Evolutionary conservation across 2,888 invertebrate species (phyloP).

Genomic region (Vandiemenella viatica): DNA sequence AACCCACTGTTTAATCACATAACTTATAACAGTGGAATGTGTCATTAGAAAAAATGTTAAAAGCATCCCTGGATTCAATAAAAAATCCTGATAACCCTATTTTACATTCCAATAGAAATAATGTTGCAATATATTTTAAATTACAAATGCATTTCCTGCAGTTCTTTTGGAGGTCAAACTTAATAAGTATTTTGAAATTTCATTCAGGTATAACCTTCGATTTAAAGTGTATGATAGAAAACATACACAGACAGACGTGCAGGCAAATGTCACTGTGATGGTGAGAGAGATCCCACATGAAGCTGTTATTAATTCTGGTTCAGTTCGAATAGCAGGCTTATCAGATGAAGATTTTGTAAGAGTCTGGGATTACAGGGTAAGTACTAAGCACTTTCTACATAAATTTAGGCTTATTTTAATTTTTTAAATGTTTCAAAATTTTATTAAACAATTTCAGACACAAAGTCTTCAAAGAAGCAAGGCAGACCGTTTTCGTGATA

Average conservation of each 20-base stretch:
- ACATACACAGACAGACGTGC: conserved; percentile 87
- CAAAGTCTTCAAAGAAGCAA: conserved; percentile 74
- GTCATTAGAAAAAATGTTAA: too few relatives aligned
- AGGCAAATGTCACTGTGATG: conserved; percentile 89
- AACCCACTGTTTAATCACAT: too few relatives aligned
- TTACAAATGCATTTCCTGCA: too few relatives aligned
- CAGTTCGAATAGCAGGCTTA: conserved; percentile 81
- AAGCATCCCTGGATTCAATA: too few relatives aligned
- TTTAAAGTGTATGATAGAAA: conserved; percentile 82
- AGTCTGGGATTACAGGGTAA: conserved; percentile 74
- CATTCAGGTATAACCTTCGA: conserved; percentile 26
- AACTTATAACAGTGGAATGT: too few relatives aligned
- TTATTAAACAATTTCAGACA: conserved; percentile 30
- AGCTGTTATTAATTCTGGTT: conserved; percentile 89
- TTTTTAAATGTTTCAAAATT: background rate
- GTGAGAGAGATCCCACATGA: conserved; percentile 91
- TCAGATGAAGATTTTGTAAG: conserved; percentile 93
- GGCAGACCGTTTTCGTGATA: conserved; percentile 75
- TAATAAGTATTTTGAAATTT: too few relatives aligned
- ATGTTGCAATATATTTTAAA: too few relatives aligned
- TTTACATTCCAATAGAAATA: too few relatives aligned
- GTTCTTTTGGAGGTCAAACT: too few relatives aligned
- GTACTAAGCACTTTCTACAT: conserved; percentile 14
- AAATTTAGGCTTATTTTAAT: conserved; percentile 1
- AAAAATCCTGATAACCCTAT: too few relatives aligned